Conservation (phyloP, 2,113 vertebrate species). For the Silurus asotus region DNA sequence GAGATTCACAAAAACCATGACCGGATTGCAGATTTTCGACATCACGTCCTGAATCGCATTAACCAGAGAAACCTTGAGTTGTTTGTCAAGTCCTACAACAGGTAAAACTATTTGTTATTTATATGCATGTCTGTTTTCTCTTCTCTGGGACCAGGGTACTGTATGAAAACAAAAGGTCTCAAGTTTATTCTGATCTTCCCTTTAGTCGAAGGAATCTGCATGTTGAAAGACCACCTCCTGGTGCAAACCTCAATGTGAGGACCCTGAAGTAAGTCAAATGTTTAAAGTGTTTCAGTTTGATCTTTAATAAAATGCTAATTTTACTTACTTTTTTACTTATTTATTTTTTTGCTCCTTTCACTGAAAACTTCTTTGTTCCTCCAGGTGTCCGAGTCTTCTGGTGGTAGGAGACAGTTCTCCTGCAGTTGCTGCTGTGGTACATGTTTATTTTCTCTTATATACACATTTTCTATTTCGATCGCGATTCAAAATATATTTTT, state of each 20-base stretch:
- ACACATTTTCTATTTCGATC: background rate
- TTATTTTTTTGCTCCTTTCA: background rate
- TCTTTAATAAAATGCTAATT: background rate
- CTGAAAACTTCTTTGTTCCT: conserved; percentile 17
- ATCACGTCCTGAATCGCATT: conserved; percentile 85
- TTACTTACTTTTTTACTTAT: background rate
- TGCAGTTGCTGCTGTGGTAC: conserved; percentile 82
- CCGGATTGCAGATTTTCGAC: conserved; percentile 86
- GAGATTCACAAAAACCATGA: conserved; percentile 88
- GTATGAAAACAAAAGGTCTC: background rate
- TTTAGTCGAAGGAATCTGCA: conserved; percentile 81
- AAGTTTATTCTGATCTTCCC: background rate
- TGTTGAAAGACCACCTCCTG: conserved; percentile 83
- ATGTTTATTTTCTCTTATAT: conserved; percentile 42
- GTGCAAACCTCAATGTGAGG: conserved; percentile 68
- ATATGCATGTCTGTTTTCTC: background rate
- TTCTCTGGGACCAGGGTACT: background rate
- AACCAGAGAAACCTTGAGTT: conserved; percentile 88
- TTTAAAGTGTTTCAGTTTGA: background rate
- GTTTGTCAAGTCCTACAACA: conserved; percentile 90
- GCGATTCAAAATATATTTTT: background rate
- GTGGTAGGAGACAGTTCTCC: conserved; percentile 86
- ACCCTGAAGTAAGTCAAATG: conserved; percentile 78
- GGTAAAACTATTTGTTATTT: conserved; percentile 60
- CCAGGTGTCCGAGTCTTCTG: conserved; percentile 80